Evolutionary conservation across 37 sponge, comb jelly and placozoan species (phyloP).

Genomic region (Amphimedon queenslandica): DNA sequence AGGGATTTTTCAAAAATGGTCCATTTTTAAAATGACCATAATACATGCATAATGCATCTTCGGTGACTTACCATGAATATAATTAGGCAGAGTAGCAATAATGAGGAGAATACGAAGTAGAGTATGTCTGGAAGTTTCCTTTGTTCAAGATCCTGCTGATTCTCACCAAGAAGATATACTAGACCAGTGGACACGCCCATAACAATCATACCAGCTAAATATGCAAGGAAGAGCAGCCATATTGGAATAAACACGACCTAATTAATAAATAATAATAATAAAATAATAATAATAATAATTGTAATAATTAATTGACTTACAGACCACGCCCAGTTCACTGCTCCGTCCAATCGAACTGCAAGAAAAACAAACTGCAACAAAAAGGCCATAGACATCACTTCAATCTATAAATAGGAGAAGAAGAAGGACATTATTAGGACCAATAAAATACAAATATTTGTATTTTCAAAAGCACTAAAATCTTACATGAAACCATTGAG

Average conservation of each 20-base stretch:
- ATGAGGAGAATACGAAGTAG: constrained; percentile 6
- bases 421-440: neutral
- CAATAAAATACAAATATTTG: neutral
- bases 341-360: constrained; percentile 43
- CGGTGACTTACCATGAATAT: constrained; percentile 51
- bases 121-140: constrained; percentile 12
- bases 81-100: constrained; percentile 12
- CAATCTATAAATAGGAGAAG: neutral
- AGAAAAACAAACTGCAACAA: constrained; percentile 65
- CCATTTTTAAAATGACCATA: too few species aligned
- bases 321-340: constrained; percentile 54
- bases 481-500: neutral
- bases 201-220: constrained; percentile 6
- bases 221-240: constrained; percentile 34
- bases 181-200: neutral
- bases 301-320: constrained; percentile 57
- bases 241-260: constrained; percentile 56
- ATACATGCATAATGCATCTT: too few species aligned
- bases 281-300: too few species aligned
- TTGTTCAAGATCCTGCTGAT: constrained; percentile 5
- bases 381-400: constrained; percentile 26
- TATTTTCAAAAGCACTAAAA: neutral
- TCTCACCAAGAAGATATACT: constrained; percentile 10
- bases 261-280: too few species aligned
- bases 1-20: too few species aligned